Evolutionary conservation across 1,140 invertebrate species (phyloP), one percentile per base, ranked within the genome.

Genomic region (Metopolophium dirhodum): DNA sequence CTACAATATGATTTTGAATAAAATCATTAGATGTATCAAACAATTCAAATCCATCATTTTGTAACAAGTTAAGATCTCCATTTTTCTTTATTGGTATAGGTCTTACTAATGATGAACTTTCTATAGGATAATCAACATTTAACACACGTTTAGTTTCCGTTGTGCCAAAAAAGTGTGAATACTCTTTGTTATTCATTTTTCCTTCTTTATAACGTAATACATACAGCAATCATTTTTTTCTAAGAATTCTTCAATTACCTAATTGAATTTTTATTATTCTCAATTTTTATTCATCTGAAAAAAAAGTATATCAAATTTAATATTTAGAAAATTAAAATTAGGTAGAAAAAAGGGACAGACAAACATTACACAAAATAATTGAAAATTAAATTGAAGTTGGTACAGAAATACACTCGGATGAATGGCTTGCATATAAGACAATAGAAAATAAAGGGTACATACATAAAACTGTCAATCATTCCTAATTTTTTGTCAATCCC

Each of bases 131-230:
- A 41, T 93, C 91, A 37, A 82, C 91, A 86, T 93, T 93, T 8
- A 93, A 54, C 30, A 93, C 91, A 85, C 91, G 91, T 57, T 93
- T 93, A 9, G 91, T 93, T 93, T 93, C 91, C 35, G 86, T 83
- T 82, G 91, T 92, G 20, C 91, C 91, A 86, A 93, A 93, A 45
- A 93, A 57, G 85, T 93, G 54, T 85, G 91, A 57, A 86, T 93
- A 93, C n/a, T 93, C 91, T 93, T 93, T 93, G 11, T 93, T 93
- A 85, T 93, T 93, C 91, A 93, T 93, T 86, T 93, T 41, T 82
- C 20, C 8, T 51, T 83, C 22, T 68, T 61, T 57, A 41, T 89
- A 54, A 35, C 26, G 54, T 37, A 30, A 35, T 57, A 57, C 2
- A 54, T 26, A 54, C 20, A 89, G 35, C 4, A 54, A 54, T 89